Percentiles rank a stretch among this genome's conserved stretches.
Conservation (phyloP, 2,888 invertebrate genomes). For the Zele albiditarsus region DNA sequence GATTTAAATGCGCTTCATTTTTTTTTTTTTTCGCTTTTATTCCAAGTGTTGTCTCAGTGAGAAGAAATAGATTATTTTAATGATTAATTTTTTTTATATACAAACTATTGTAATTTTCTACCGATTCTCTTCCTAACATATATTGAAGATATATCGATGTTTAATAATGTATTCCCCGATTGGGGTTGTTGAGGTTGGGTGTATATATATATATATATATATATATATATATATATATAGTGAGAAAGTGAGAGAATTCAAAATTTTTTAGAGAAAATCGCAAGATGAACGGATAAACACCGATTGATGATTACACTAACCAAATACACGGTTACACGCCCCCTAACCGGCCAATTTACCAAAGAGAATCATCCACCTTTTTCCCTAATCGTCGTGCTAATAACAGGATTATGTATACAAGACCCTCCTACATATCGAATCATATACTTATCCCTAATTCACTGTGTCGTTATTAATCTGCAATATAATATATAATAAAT, state of each 20-base stretch:
- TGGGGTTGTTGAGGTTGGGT: neutral
- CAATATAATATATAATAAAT: conserved; percentile 49
- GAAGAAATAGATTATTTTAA: neutral
- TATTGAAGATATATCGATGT: conserved; percentile 15
- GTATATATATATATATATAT: neutral
- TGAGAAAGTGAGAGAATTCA: conserved; percentile 31
- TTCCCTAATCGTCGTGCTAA: conserved; percentile 71
- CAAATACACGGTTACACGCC: conserved; percentile 69
- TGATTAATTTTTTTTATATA: neutral
- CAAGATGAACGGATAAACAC: conserved; percentile 35
- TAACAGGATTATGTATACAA: conserved; percentile 68
- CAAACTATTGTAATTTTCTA: neutral
- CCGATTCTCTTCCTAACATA: neutral
- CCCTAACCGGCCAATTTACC: conserved; percentile 68
- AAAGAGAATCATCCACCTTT: conserved; percentile 66
- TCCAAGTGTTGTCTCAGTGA: neutral
- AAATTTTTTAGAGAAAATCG: conserved; percentile 29
- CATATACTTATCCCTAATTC: conserved; percentile 72
- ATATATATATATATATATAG: neutral
- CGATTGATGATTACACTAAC: conserved; percentile 70
- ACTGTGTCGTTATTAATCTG: conserved; percentile 68
- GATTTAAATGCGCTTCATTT: too few relatives aligned
- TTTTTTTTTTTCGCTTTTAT: too few relatives aligned
- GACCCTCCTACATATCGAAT: conserved; percentile 61
- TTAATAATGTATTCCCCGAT: conserved; percentile 21